Evolutionary conservation across 2,888 invertebrate genomes (phyloP).

Genomic region (Agonopterix alstromeriana): DNA sequence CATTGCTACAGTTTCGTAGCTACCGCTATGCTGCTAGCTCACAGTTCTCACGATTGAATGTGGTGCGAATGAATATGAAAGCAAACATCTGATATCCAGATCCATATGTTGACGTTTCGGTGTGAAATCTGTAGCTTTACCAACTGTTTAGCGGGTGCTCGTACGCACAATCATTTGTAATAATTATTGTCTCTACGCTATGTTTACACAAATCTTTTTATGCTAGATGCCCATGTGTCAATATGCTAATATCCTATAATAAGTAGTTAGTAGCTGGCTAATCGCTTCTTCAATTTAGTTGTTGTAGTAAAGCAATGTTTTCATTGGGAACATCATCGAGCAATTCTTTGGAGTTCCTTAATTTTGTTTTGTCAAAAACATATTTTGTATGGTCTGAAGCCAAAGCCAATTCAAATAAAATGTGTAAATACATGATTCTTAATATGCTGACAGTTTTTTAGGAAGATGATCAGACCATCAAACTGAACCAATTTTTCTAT

Average conservation of each 20-base stretch:
- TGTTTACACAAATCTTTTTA: slow-evolving; percentile 62
- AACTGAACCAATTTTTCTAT: too few relatives aligned
- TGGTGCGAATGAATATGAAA: slow-evolving; percentile 72
- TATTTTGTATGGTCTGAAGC: too few relatives aligned
- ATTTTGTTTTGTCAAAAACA: too few relatives aligned
- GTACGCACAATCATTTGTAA: slow-evolving; percentile 74
- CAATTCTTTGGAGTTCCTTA: too few relatives aligned
- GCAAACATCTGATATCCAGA: slow-evolving; percentile 74
- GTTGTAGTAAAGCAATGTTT: too few relatives aligned
- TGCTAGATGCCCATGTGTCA: slow-evolving; percentile 42
- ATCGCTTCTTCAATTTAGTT: too few relatives aligned
- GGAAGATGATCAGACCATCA: too few relatives aligned
- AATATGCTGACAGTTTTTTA: too few relatives aligned
- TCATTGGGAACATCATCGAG: too few relatives aligned
- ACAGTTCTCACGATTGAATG: slow-evolving; percentile 67
- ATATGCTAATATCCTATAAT: slow-evolving; percentile 2
- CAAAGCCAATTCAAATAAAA: too few relatives aligned
- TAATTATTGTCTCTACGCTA: slow-evolving; percentile 74
- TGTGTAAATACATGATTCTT: too few relatives aligned
- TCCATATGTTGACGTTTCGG: slow-evolving; percentile 75
- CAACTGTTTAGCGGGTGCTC: slow-evolving; percentile 69
- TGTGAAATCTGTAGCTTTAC: slow-evolving; percentile 77
- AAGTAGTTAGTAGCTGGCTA: not conserved
- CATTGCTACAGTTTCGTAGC: slow-evolving; percentile 55
- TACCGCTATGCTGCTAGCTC: slow-evolving; percentile 55